phyloP scores from a whole-genome alignment of 2,797 vertebrate species.

The Allobates femoralis region DNA sequence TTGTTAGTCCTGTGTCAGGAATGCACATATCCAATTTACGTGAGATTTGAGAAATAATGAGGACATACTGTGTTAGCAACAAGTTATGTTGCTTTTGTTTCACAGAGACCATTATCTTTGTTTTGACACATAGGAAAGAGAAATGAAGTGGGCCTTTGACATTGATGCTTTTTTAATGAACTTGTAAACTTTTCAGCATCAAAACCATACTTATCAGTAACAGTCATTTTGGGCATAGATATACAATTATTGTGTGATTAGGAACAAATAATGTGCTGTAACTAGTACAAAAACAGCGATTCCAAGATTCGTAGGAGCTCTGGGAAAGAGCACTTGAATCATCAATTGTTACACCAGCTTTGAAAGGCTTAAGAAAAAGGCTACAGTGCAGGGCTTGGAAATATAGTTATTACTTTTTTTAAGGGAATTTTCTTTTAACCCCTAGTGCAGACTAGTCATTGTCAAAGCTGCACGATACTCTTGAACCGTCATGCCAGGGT shows the following conservation, averaged over 20 bases:
- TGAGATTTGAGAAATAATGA: constrained; percentile 29
- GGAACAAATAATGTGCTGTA: constrained; percentile 26
- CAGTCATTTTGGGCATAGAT: constrained; percentile 23
- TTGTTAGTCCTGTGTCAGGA: constrained; percentile 28
- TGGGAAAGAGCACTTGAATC: not conserved
- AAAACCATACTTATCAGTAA: constrained; percentile 24
- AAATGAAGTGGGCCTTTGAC: constrained; percentile 34
- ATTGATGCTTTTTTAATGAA: constrained; percentile 20
- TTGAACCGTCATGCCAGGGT: no score
- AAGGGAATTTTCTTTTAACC: no score
- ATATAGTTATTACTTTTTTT: no score
- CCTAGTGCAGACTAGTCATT: no score
- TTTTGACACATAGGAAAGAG: constrained; percentile 46
- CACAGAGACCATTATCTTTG: constrained; percentile 46
- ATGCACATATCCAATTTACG: constrained; percentile 24
- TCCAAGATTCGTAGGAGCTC: not conserved
- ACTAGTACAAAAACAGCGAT: not conserved
- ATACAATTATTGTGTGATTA: constrained; percentile 7
- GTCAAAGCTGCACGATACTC: no score
- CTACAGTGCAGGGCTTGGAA: no score
- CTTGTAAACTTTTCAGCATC: constrained; percentile 21
- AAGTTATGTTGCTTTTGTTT: constrained; percentile 34
- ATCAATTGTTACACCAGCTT: not conserved
- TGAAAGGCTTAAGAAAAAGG: not conserved
- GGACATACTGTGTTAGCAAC: constrained; percentile 29